Percentiles rank a stretch among this genome's conserved stretches.
Conservation (phyloP, 2,113 vertebrate genomes). For the Poeciliopsis retropinna region DNA sequence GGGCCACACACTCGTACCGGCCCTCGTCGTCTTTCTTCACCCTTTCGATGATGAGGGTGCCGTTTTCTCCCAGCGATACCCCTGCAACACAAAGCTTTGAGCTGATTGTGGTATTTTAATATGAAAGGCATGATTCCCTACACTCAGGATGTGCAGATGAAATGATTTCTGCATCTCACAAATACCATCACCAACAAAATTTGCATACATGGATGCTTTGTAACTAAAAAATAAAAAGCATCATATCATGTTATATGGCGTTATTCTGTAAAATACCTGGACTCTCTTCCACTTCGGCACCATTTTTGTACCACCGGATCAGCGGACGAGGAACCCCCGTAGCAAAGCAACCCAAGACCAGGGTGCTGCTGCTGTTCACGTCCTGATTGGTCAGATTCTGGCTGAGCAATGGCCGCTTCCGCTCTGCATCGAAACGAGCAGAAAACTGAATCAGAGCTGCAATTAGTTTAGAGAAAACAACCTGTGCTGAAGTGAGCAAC, state of each 20-base stretch:
- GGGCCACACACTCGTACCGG: conserved; percentile 86
- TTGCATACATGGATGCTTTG: neutral
- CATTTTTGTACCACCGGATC: conserved; percentile 87
- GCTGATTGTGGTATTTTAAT: neutral
- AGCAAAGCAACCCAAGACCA: conserved; percentile 83
- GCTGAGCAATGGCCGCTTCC: conserved; percentile 77
- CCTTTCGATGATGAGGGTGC: conserved; percentile 85
- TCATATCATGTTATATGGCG: neutral
- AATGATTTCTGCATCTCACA: neutral
- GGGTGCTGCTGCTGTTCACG: conserved; percentile 89
- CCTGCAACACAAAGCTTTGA: conserved; percentile 72
- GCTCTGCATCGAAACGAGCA: conserved; percentile 67
- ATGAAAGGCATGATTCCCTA: neutral
- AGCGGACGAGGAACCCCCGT: conserved; percentile 80
- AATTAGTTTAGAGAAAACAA: neutral
- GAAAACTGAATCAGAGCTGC: neutral
- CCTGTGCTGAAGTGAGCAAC: too few relatives aligned
- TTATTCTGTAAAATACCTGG: conserved; percentile 79
- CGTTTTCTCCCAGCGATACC: conserved; percentile 81
- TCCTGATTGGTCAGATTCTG: conserved; percentile 87
- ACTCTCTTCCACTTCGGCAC: conserved; percentile 77
- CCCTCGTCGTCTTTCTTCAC: conserved; percentile 93
- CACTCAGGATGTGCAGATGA: neutral
- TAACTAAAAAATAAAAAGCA: neutral
- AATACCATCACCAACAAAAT: neutral